A percentile compares a stretch with the other conserved stretches of the same genome.
phyloP scores from a whole-genome alignment of 2,113 vertebrate species.

The Pluvianellus socialis region DNA sequence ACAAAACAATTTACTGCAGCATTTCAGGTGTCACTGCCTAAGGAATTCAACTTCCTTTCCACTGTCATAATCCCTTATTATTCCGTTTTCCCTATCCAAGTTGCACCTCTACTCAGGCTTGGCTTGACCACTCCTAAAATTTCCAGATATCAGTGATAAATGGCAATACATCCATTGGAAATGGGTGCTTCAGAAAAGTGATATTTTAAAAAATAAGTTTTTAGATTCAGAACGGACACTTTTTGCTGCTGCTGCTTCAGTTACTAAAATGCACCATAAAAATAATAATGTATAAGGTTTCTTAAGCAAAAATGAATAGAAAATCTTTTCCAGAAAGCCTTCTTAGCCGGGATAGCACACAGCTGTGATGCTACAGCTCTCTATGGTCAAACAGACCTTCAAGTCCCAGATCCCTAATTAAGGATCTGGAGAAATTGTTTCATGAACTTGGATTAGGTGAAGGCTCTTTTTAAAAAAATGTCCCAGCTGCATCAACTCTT shows the following conservation, averaged over 20 bases:
- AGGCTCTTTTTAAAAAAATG: no score
- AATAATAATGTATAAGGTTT: neutral
- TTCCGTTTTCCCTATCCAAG: neutral
- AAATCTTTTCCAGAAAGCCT: neutral
- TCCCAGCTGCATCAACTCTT: neutral
- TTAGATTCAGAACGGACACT: neutral
- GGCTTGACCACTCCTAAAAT: neutral
- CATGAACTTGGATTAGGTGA: neutral
- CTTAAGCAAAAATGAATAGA: neutral
- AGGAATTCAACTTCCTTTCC: neutral
- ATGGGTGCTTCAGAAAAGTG: neutral
- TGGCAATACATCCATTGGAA: neutral
- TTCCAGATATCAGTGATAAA: neutral
- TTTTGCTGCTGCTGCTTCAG: neutral
- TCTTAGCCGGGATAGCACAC: no score
- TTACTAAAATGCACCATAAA: neutral
- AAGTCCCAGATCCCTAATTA: neutral
- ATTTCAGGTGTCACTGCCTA: neutral
- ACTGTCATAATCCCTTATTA: neutral
- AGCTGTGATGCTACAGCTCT: neutral
- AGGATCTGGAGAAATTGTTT: neutral
- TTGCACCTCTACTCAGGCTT: neutral
- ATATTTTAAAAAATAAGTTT: accelerated
- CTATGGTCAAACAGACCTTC: neutral
- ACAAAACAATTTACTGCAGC: neutral